These are phyloP conservation scores for Accipiter virgatus DNA, from an alignment of 2,113 vertebrate genomes.

Conservation along the genomic window DNA sequence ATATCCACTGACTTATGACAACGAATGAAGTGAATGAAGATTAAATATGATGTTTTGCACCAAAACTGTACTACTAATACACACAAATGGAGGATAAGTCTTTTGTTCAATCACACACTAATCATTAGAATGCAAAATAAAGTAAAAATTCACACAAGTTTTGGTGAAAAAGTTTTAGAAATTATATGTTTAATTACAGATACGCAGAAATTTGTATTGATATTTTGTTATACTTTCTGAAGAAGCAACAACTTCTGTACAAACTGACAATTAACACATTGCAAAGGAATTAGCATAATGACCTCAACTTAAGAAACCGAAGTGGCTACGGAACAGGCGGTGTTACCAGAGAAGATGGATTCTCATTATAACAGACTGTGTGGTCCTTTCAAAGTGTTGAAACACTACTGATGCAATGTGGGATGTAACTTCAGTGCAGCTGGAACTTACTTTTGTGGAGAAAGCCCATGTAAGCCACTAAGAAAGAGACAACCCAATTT, in stretches of 20 bases:
- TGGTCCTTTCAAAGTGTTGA: background rate
- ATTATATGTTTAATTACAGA: slow-evolving; percentile 16
- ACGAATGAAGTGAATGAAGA: background rate
- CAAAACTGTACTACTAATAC: background rate
- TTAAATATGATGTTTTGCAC: background rate
- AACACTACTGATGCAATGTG: background rate
- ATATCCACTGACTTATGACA: background rate
- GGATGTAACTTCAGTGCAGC: background rate
- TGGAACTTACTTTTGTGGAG: background rate
- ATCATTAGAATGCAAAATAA: background rate
- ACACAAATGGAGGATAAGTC: background rate
- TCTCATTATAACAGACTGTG: background rate
- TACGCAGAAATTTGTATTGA: background rate
- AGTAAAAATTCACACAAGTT: background rate
- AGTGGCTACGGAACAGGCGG: background rate
- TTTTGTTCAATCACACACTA: background rate
- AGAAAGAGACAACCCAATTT: background rate
- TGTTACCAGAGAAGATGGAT: background rate
- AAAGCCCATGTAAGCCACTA: background rate
- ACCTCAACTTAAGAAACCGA: background rate
- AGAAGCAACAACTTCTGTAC: background rate
- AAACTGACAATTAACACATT: background rate
- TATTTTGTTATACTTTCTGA: background rate
- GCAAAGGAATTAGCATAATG: background rate
- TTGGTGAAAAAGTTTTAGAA: slow-evolving; percentile 2